Base-by-base conservation (phyloP, 2,113 vertebrate genomes). In the Otocyon megalotis region DNA sequence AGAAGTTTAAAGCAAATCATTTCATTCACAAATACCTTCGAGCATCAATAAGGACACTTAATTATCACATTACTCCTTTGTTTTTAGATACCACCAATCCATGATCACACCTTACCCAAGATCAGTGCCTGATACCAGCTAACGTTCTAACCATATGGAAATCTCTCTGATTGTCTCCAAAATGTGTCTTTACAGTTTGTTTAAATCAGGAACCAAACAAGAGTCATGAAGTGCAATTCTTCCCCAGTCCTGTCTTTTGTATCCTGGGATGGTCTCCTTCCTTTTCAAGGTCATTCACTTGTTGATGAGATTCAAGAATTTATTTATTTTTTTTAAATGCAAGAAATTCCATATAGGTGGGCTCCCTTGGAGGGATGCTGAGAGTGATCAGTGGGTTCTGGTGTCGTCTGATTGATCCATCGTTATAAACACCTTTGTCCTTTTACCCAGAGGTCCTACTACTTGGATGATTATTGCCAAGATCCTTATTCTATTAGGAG, bases 1-100 rank as follows among this genome's bases (percentile, higher is more conserved):
- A 84, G 28, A 72, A 74, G 17, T 58, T 82, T 85, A 69, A 95
- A 85, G 65, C 48, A 54, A 87, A 76, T 65, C 20, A 74, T 94
- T 60, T 77, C 26, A 63, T 89, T 77, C 72, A n/a, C 24, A 67
- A 72, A 53, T 74, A 67, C 69, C 74, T 95, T 65, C n/a, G 20
- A 80, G 7, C 15, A 3, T 58, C 13, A 15, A 37, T 77, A 58
- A 93, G 24, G 35, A 58, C 17, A 77, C 22, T n/a, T 54, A 28
- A 48, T 74, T 56, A 84, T 35, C 24, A 74, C 56, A 20, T 22
- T 37, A 22, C 3, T 58, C 4, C 0, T 77, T 81, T 76, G n/a
- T n/a, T 76, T 88, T 54, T 48, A 6, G 43, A 67, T 17, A 17
- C 24, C 37, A 58, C 35, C 37, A 24, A 8, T 17, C 58, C n/a